Percentiles rank a stretch among this genome's conserved stretches.
Evolutionary conservation across 2,888 invertebrate species (phyloP).

Genomic region (Tryphoninae sp.): DNA sequence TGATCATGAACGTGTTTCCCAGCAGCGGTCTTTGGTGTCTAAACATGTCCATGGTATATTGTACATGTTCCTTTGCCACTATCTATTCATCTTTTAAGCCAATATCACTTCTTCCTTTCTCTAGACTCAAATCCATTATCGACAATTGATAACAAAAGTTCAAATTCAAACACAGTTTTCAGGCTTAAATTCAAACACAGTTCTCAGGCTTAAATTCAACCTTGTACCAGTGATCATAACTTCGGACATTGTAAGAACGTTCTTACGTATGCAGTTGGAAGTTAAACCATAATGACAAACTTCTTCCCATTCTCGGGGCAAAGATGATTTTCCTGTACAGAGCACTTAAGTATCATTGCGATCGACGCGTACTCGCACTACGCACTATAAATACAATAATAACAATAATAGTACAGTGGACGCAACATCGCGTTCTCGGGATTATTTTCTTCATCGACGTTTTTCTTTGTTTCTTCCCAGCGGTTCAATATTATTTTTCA

Average conservation of each 20-base stretch:
- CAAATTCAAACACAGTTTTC: too few species aligned
- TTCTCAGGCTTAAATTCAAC: too few species aligned
- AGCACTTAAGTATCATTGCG: slow-evolving; percentile 52
- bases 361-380: slow-evolving; percentile 35
- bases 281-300: background rate
- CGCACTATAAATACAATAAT: slow-evolving; percentile 29
- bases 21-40: slow-evolving; percentile 17
- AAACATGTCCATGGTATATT: slow-evolving; percentile 8
- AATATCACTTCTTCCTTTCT: too few species aligned
- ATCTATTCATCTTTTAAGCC: background rate
- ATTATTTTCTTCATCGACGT: background rate
- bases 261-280: background rate
- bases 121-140: too few species aligned
- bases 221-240: too few species aligned
- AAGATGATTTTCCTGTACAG: slow-evolving; percentile 21
- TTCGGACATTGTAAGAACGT: too few species aligned
- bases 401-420: slow-evolving; percentile 41
- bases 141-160: too few species aligned
- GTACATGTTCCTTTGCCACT: slow-evolving; percentile 4
- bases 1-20: slow-evolving; percentile 44
- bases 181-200: too few species aligned
- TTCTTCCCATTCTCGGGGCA: background rate
- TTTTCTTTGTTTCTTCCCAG: background rate
- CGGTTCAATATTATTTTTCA: background rate
- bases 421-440: slow-evolving; percentile 45